Base-by-base conservation (phyloP, 1,140 invertebrate species). In the Portunus trituberculatus region DNA sequence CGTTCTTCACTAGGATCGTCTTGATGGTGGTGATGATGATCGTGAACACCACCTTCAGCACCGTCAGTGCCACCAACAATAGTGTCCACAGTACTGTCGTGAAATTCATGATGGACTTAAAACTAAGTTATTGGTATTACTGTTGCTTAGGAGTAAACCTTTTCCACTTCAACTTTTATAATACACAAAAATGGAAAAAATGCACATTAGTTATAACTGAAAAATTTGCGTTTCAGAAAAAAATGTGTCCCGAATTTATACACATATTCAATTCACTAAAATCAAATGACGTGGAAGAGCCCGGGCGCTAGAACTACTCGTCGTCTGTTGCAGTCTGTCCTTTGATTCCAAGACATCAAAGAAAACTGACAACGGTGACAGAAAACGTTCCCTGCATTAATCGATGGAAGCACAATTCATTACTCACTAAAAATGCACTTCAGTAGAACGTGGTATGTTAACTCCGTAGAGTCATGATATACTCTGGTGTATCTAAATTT, bases 1-100 rank as follows among this genome's bases (percentile, higher is more conserved):
- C 93, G 59, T 94, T 94, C 52, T 90, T 90, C 31, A 94, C 93
- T 32, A 94, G 88, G 87, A 94, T 94, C 32, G 93, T 94, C 93
- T 94, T 94, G 87, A 94, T 45, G 52, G 93, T 94, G 29, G 93
- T 94, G 87, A 94, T 39, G 0, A 94, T n/a, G 59, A 94, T 94
- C 32, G 93, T 94, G 32, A 94, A 29, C 0, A 67, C 87, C 29
- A 94, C 59, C 87, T 94, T 94, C 28, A 94, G 52, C 52, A 94
- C 88, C 31, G 93, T 94, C 87, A 94, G 87, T 31, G 90, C 52
- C 28, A 94, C 87, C 39, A 94, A 32, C 48, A 94, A 4, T 48
- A 94, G 46, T 14, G 93, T 94, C 87, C 93, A 94, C n/a, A 94
- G 12, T 14, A 94, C 29, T 16, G 93, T 88, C 39, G 86, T 94